phyloP scores from a whole-genome alignment of 2,888 invertebrate species.

The Drosophila leonis region DNA sequence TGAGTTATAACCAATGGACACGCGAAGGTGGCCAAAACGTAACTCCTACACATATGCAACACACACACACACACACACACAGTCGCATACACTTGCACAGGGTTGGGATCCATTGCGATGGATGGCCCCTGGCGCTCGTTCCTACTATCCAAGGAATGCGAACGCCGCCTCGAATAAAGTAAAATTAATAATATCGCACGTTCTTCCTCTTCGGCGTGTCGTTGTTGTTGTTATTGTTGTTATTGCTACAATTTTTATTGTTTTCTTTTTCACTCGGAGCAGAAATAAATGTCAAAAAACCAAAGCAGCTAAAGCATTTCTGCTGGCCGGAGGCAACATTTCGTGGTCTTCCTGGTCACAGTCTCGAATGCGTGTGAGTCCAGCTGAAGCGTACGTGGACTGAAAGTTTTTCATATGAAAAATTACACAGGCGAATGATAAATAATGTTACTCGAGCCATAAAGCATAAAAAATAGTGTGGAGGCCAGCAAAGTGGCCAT shows the following conservation, averaged over 20 bases:
- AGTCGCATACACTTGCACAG: slow-evolving; percentile 3
- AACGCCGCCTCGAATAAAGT: slow-evolving; percentile 50
- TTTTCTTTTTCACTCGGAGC: slow-evolving; percentile 25
- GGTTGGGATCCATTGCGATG: slow-evolving; percentile 29
- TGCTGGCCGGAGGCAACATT: slow-evolving; percentile 16
- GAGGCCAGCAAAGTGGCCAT: slow-evolving; percentile 19
- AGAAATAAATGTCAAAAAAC: slow-evolving; percentile 63
- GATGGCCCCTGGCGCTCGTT: slow-evolving; percentile 40
- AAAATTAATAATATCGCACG: slow-evolving; percentile 77
- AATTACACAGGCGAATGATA: slow-evolving; percentile 82
- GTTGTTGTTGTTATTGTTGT: slow-evolving; percentile 25
- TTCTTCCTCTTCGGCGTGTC: slow-evolving; percentile 42
- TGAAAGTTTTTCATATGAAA: slow-evolving; percentile 72
- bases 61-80: slow-evolving; percentile 28
- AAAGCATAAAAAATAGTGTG: slow-evolving; percentile 37
- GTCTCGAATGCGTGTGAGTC: slow-evolving; percentile 41
- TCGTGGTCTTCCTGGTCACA: not conserved
- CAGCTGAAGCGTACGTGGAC: slow-evolving; percentile 27
- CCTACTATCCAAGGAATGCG: slow-evolving; percentile 53
- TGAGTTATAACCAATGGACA: slow-evolving; percentile 79
- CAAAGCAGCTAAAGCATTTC: slow-evolving; percentile 49
- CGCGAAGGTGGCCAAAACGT: slow-evolving; percentile 75
- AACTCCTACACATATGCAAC: slow-evolving; percentile 47
- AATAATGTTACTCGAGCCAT: slow-evolving; percentile 79
- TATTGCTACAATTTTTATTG: slow-evolving; percentile 45